Conservation (phyloP, 2,797 vertebrate genomes). For the Neosilurus hyrtlii region DNA sequence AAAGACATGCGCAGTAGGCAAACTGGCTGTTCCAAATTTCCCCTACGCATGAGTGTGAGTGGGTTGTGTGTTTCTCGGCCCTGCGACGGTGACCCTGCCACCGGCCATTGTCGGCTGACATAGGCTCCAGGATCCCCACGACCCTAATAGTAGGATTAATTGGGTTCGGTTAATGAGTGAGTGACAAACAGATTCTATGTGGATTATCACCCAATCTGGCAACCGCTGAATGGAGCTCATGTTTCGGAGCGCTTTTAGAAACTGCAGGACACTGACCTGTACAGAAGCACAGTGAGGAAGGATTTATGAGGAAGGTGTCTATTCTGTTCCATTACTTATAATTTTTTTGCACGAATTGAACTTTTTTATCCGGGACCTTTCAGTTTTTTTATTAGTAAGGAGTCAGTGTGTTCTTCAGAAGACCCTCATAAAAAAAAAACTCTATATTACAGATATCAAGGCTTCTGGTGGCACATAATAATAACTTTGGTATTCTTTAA, state of each 20-base stretch:
- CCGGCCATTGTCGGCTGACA: too few relatives aligned
- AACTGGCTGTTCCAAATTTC: neutral
- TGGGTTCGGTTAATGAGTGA: too few relatives aligned
- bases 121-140: too few relatives aligned
- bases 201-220: neutral
- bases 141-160: too few relatives aligned
- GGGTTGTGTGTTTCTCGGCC: too few relatives aligned
- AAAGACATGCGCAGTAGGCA: neutral
- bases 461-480: neutral
- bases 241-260: conserved; percentile 15
- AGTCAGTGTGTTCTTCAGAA: neutral
- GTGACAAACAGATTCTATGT: too few relatives aligned
- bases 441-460: neutral
- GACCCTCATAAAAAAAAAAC: neutral
- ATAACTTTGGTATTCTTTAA: neutral
- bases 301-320: neutral
- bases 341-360: neutral
- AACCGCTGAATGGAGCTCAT: neutral
- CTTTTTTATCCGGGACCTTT: neutral
- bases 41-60: too few relatives aligned
- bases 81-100: too few relatives aligned
- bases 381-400: neutral
- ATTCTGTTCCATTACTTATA: neutral
- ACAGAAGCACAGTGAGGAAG: neutral
- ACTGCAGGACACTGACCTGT: neutral